Evolutionary conservation across 2,797 vertebrate species (phyloP), one percentile per base, ranked within the genome.

Genomic region (Setipinna tenuifilis): DNA sequence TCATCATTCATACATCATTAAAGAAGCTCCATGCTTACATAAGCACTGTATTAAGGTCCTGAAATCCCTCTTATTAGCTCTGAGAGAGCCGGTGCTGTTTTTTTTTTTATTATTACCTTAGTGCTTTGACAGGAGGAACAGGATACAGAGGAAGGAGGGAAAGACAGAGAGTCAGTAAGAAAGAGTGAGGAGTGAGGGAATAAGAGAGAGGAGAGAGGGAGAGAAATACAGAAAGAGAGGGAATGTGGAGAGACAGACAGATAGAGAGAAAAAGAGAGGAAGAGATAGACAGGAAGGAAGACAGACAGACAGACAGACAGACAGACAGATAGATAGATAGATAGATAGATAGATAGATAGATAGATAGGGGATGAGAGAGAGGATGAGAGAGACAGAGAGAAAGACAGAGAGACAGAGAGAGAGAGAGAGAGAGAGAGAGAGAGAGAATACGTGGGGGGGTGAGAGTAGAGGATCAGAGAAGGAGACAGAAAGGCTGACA

Each of bases 81-180:
- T 54, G 50, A 54, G 50, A 54, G 50, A 7, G 2, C 50, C 2
- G 7, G 2, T 2, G 50, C 50, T 0, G 3, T 54, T 54, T 54
- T 54, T 41, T 41, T 41, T 41, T 41, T 41, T 41, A 2, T 41
- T 41, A 41, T 41, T 41, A 5, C 35, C 35, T 41, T 5, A 41
- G 35, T 41, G 35, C 35, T 41, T 41, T 41, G 35, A 41, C 35
- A 41, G 35, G 35, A 41, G 35, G 35, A 41, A 41, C 2, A 41
- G 35, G 35, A 5, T 2, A 5, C 2, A 41, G 35, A 41, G 35
- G 2, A 41, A 41, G 35, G 21, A 25, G 58, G 86, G 83, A 71
- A 61, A 82, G 87, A n/a, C 59, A 88, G 31, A 85, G n/a, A 54
- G 25, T 41, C 44, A 83, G 81, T 65, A 44, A 86, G 85, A 83